Conservation (phyloP, 2,113 vertebrate species). For the Poeciliopsis turrubarensis region DNA sequence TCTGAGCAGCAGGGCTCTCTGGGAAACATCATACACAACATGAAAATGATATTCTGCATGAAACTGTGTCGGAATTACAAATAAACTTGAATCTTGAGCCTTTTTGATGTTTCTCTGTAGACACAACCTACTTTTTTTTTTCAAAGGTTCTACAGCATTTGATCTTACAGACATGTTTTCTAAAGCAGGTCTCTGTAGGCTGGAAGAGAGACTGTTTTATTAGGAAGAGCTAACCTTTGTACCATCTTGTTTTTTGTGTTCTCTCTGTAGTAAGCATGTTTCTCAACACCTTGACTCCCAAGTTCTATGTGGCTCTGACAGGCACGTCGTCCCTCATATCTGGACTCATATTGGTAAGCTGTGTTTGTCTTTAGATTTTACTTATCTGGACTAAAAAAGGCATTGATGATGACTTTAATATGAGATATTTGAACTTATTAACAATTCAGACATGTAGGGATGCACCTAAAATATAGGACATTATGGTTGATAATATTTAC, state of each 20-base stretch:
- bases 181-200: neutral
- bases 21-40: slow-evolving; percentile 32
- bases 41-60: slow-evolving; percentile 12
- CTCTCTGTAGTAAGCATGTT: slow-evolving; percentile 95
- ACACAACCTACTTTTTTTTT: slow-evolving; percentile 28
- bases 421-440: neutral
- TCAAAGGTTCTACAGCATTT: slow-evolving; percentile 2
- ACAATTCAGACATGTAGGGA: neutral
- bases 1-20: slow-evolving; percentile 29
- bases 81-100: slow-evolving; percentile 6
- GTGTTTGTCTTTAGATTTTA: neutral
- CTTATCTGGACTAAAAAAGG: neutral
- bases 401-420: neutral
- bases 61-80: slow-evolving; percentile 34
- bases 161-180: slow-evolving; percentile 16
- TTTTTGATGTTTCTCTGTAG: slow-evolving; percentile 34
- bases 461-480: no score
- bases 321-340: slow-evolving; percentile 98
- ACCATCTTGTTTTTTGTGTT: slow-evolving; percentile 52
- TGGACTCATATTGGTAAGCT: slow-evolving; percentile 97
- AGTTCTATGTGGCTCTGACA: slow-evolving; percentile 98
- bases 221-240: slow-evolving; percentile 2
- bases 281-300: slow-evolving; percentile 98
- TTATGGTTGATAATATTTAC: no score
- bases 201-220: neutral